Percentiles rank a stretch among this genome's conserved stretches.
Evolutionary conservation across 2,888 invertebrate species (phyloP).

Genomic region (Heteromyza rotundicornis): DNA sequence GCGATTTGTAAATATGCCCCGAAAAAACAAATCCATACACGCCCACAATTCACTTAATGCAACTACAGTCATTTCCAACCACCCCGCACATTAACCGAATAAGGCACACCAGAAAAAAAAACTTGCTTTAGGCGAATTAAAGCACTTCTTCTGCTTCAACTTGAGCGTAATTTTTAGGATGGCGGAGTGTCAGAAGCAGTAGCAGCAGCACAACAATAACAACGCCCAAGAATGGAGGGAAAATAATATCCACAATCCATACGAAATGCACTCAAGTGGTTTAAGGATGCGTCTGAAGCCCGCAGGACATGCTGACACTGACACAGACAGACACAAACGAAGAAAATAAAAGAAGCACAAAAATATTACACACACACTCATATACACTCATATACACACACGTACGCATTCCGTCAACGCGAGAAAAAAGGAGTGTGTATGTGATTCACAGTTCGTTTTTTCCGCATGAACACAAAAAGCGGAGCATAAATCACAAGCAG

Average conservation of each 20-base stretch:
- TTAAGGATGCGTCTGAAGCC: conserved; percentile 19
- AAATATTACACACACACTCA: background rate
- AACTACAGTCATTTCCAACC: background rate
- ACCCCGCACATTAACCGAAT: background rate
- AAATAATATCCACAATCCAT: background rate
- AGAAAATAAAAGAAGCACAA: background rate
- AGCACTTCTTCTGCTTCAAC: conserved; percentile 12
- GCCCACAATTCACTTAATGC: conserved; percentile 1
- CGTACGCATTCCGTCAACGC: background rate
- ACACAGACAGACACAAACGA: conserved; percentile 22
- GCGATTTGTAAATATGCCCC: conserved; percentile 3
- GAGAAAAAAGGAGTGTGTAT: no score
- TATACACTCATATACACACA: background rate
- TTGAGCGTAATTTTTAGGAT: conserved; percentile 1
- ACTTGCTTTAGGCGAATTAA: conserved; percentile 19
- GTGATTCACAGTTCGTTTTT: background rate
- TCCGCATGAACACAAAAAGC: background rate
- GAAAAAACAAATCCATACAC: conserved; percentile 11
- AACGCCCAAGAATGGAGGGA: background rate
- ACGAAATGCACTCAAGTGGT: background rate
- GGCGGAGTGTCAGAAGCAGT: background rate
- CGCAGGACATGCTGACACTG: conserved; percentile 33
- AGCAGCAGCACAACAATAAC: conserved; percentile 13
- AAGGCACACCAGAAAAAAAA: background rate
- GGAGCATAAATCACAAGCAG: conserved; percentile 13